Evolutionary conservation across 2,888 invertebrate genomes (phyloP), one percentile per base, ranked within the genome.

Genomic region (Caenorhabditis wallacei): DNA sequence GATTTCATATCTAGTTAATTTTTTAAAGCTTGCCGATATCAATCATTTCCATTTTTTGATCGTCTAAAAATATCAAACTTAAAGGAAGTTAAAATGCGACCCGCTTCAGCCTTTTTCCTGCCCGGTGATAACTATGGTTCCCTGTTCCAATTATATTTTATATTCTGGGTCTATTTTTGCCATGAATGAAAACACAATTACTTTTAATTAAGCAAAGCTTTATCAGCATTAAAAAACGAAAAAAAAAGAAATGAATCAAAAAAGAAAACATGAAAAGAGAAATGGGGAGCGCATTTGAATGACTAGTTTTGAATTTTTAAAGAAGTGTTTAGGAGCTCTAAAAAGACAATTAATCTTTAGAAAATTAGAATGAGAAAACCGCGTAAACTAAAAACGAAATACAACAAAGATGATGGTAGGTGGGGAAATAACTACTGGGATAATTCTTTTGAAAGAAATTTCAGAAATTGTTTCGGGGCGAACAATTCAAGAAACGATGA

Each of bases 151-250:
- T 30, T 30, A 8, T 30, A 30, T 30, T 30, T 8, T 30, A 8
- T 8, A 8, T 30, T 30, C 30, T 8, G 30, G 3, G 30, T 8
- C 30, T 30, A 5, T 30, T 8, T 5, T 5, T 30, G 8, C 3
- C 3, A 30, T 8, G 30, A 30, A 30, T n/a, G 30, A 30, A 30
- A 30, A 30, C 30, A n/a, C n/a, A n/a, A n/a, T n/a, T n/a, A n/a
- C n/a, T n/a, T n/a, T n/a, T 10, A 35, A 26, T 59, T 26, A 78
- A 78, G 78, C 78, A 78, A 78, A 78, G 78, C 78, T 78, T 78
- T 69, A 78, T 78, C 69, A 78, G 69, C 76, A 22, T n/a, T 11
- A 37, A 18, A 24, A 18, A 51, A 18, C 40, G 11, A 51, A 63
- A 18, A 24, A 18, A 51, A 18, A 30, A 4, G 40, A 63, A 72